A percentile compares a stretch with the other conserved stretches of the same genome.
These are phyloP conservation scores for Acridotheres tristis DNA, from an alignment of 2,797 vertebrate genomes.

Conservation along the genomic window DNA sequence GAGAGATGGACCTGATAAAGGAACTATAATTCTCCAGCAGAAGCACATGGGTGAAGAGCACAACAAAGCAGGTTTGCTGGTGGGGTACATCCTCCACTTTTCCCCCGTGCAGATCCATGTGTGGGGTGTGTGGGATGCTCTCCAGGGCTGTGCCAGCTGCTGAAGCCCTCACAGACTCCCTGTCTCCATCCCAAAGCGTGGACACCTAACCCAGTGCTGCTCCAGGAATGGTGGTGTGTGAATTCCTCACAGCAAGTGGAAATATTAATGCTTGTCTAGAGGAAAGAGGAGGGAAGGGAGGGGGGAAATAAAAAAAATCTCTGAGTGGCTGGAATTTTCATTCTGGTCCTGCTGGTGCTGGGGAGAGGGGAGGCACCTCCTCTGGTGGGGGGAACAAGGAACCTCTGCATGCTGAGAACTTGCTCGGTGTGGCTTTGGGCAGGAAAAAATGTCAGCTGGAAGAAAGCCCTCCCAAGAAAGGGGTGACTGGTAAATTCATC, in stretches of 20 bases:
- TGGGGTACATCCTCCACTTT: neutral
- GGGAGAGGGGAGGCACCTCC: neutral
- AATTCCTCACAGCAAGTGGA: neutral
- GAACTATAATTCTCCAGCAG: neutral
- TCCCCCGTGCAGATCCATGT: neutral
- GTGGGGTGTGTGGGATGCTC: neutral
- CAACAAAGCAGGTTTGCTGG: neutral
- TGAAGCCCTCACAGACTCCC: neutral
- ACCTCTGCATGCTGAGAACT: neutral
- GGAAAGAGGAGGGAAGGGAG: neutral
- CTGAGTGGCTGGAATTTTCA: neutral
- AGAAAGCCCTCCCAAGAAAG: neutral
- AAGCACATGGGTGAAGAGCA: neutral
- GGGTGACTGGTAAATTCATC: neutral
- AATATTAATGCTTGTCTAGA: neutral
- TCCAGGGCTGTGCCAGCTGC: neutral
- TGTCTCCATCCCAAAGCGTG: neutral
- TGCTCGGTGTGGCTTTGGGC: neutral
- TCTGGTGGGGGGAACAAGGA: neutral
- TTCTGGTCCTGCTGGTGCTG: neutral
- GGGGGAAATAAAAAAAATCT: accelerated
- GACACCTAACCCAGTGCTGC: neutral
- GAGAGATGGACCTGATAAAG: slow-evolving; percentile 10
- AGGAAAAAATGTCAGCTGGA: neutral
- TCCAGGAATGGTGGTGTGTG: neutral